Conservation (phyloP, 2,888 invertebrate species). For the Cryptus armator region DNA sequence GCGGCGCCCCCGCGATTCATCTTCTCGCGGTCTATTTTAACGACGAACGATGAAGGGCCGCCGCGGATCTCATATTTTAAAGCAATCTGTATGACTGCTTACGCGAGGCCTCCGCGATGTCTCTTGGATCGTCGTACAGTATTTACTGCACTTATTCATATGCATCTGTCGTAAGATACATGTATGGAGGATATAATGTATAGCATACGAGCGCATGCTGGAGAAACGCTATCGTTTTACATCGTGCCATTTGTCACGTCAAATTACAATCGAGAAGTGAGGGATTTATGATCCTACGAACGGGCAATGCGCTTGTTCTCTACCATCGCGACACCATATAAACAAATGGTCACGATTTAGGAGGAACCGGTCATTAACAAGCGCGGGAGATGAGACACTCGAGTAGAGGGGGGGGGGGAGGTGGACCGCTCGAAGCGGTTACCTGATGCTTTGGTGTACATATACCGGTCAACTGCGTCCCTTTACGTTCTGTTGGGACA, state of each 20-base stretch:
- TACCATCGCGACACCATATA: slow-evolving; percentile 79
- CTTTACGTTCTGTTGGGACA: slow-evolving; percentile 12
- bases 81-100: slow-evolving; percentile 1
- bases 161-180: neutral
- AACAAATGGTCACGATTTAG: slow-evolving; percentile 82
- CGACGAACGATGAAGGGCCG: slow-evolving; percentile 75
- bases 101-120: neutral
- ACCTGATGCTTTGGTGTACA: slow-evolving; percentile 26
- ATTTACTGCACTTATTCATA: slow-evolving; percentile 1
- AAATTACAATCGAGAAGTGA: slow-evolving; percentile 78
- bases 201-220: slow-evolving; percentile 38
- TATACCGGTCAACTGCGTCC: slow-evolving; percentile 7
- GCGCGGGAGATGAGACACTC: slow-evolving; percentile 61
- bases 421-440: slow-evolving; percentile 33
- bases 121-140: no score
- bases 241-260: slow-evolving; percentile 83
- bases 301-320: slow-evolving; percentile 76
- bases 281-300: slow-evolving; percentile 79
- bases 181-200: slow-evolving; percentile 12
- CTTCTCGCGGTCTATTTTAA: slow-evolving; percentile 76
- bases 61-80: slow-evolving; percentile 75
- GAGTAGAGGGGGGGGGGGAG: slow-evolving; percentile 35
- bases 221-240: slow-evolving; percentile 77
- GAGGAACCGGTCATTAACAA: slow-evolving; percentile 81
- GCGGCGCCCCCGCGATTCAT: slow-evolving; percentile 29